Base-by-base conservation (phyloP, 2,113 vertebrate genomes). In the Pseudolaguvia tuberculata region DNA sequence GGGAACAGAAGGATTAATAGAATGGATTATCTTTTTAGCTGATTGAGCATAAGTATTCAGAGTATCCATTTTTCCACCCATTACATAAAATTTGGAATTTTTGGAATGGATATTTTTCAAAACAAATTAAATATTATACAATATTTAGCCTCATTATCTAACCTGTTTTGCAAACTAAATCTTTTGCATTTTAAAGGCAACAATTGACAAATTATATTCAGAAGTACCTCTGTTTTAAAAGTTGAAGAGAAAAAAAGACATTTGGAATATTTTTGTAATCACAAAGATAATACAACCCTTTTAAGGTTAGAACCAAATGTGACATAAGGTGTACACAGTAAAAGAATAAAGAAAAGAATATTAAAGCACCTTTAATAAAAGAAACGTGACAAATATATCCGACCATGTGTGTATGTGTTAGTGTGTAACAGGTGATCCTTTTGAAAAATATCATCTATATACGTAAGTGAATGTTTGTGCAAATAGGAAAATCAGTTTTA, bases 261-360 rank as follows among this genome's bases (percentile, higher is more conserved):
- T 63, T 62, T 47, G 18, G 15, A 31, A 7, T 79, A 82, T 66
- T 78, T 75, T 13, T 68, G 61, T 61, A 80, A 84, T 75, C 81
- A 51, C 69, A 79, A 77, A 78, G 82, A 57, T 14, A 53, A 62
- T 17, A 42, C 82, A 78, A 56, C 79, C 76, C 73, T 66, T 81
- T 72, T 72, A 77, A 72, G 83, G 70, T 84, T 61, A 78, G 81
- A 78, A 69, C 88, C 82, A 85, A 86, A 78, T 80, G 23, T 27
- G 12, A 67, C 52, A 57, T 13, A 39, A 68, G 23, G 21, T 66
- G 12, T 45, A 84, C 84, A 87, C 77, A 82, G 77, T 17, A 70
- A 80, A 79, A 86, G n/a, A n/a, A n/a, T n/a, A n/a, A n/a, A n/a
- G n/a, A n/a, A n/a, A n/a, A 86, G 84, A 84, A 50, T 85, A 58